A percentile compares a stretch with the other conserved stretches of the same genome.
phyloP scores from a whole-genome alignment of 2,797 vertebrate species.

The Paramormyrops hopkinsi region DNA sequence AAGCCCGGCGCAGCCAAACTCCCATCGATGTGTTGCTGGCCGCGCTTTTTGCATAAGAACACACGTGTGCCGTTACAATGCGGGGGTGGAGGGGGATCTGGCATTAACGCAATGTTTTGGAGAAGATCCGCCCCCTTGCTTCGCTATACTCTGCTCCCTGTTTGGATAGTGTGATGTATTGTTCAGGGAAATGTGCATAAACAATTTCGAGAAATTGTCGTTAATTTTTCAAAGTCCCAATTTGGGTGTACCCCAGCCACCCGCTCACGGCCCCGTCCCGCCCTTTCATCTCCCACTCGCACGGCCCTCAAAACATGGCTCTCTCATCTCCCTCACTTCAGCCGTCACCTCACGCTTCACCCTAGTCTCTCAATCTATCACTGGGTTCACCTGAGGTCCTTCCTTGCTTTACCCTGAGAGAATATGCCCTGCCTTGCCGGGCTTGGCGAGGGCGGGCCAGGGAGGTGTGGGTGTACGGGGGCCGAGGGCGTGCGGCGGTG shows the following conservation, averaged over 20 bases:
- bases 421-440: conserved; percentile 20
- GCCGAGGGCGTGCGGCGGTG: conserved; percentile 41
- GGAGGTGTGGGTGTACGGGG: conserved; percentile 28
- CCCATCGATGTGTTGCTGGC: not conserved
- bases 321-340: not conserved
- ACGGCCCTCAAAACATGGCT: not conserved
- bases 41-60: not conserved
- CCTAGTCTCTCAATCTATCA: not conserved
- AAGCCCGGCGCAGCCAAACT: not conserved
- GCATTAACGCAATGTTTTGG: not conserved
- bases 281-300: not conserved
- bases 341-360: not conserved
- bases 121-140: not conserved
- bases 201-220: not conserved
- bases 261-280: not conserved
- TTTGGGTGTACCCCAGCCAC: not conserved
- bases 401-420: not conserved
- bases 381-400: not conserved
- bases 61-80: not conserved
- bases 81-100: not conserved
- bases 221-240: not conserved
- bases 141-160: not conserved
- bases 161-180: not conserved
- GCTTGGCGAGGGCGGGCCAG: not conserved
- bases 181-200: not conserved